These are phyloP conservation scores for Argya squamiceps DNA, from an alignment of 2,797 vertebrate genomes.

Conservation along the genomic window DNA sequence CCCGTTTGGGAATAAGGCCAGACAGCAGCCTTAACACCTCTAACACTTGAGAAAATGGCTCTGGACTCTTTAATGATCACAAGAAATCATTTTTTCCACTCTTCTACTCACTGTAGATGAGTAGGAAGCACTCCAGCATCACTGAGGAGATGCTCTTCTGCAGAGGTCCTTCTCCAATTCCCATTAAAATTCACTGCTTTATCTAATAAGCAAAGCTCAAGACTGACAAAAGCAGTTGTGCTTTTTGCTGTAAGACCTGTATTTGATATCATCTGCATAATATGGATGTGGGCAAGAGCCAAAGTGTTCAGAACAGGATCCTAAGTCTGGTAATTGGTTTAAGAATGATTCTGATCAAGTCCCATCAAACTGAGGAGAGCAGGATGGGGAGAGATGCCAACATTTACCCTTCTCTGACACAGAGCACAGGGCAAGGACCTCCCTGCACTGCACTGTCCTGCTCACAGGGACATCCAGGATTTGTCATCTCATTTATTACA, in stretches of 20 bases:
- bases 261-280: conserved; percentile 25
- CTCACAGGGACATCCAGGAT: neutral
- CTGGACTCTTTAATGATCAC: conserved; percentile 40
- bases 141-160: neutral
- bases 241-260: neutral
- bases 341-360: conserved; percentile 13
- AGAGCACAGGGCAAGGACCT: neutral
- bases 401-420: neutral
- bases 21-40: conserved; percentile 42
- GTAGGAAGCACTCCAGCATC: neutral
- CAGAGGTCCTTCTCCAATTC: conserved; percentile 1
- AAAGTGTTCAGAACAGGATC: conserved; percentile 43
- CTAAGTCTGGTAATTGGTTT: conserved; percentile 40
- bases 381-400: neutral
- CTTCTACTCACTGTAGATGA: neutral
- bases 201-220: conserved; percentile 10
- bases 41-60: conserved; percentile 41
- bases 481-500: neutral
- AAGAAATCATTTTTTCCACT: conserved; percentile 28
- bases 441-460: neutral
- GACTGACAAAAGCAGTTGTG: neutral
- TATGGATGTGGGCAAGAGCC: conserved; percentile 27
- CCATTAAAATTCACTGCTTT: conserved; percentile 16
- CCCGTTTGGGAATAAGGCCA: conserved; percentile 51
- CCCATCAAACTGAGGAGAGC: neutral